phyloP scores from a whole-genome alignment of 2,113 vertebrate species.

The Rhinichthys klamathensis region DNA sequence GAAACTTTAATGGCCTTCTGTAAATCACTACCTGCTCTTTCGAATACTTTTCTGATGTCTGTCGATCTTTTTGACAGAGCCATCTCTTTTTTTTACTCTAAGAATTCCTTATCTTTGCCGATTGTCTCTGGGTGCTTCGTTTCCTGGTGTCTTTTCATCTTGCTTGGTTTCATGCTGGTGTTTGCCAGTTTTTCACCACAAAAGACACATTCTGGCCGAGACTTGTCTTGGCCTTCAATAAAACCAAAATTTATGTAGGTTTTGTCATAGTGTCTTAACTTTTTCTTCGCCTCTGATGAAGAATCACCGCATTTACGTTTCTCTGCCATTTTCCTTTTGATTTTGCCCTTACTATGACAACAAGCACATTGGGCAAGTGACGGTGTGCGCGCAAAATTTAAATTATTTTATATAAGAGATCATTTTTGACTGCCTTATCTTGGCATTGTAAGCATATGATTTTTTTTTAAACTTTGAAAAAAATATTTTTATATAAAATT shows the following conservation, averaged over 20 bases:
- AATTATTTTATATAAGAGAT: too few species aligned
- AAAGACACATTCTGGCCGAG: neutral
- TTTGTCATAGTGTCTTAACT: neutral
- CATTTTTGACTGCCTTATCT: too few species aligned
- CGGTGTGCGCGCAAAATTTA: too few species aligned
- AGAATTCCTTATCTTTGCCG: neutral
- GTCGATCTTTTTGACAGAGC: neutral
- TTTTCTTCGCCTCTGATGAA: neutral
- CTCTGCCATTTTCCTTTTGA: too few species aligned
- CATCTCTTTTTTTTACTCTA: neutral
- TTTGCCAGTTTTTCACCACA: constrained; percentile 10
- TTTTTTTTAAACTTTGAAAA: too few species aligned
- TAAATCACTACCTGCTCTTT: constrained; percentile 5
- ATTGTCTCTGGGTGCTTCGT: constrained; percentile 8
- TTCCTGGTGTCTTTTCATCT: constrained; percentile 14
- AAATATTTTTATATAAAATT: too few species aligned
- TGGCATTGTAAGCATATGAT: too few species aligned
- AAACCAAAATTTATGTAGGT: neutral
- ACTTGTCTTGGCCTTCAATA: neutral
- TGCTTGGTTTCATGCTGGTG: neutral
- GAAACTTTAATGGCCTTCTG: neutral
- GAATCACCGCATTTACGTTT: neutral
- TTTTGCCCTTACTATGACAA: too few species aligned
- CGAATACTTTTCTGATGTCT: neutral
- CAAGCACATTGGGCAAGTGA: too few species aligned